Percentiles rank a stretch among this genome's conserved stretches.
These are phyloP conservation scores for Musca vetustissima DNA, from an alignment of 1,140 invertebrate species.

Conservation along the genomic window DNA sequence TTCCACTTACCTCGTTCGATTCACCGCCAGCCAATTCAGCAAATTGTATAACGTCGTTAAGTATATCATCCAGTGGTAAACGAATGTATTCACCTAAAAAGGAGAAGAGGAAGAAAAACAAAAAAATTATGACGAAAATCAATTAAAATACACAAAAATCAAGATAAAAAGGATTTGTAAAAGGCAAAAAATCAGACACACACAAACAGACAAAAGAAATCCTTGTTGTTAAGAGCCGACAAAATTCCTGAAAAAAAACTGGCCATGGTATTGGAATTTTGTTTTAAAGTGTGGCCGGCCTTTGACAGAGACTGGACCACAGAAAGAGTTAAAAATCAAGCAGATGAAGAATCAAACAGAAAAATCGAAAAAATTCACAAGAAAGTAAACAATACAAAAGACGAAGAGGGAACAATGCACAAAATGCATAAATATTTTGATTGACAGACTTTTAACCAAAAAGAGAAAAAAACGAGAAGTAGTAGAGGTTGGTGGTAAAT, in stretches of 20 bases:
- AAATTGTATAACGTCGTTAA: conserved; percentile 53
- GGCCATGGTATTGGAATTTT: not conserved
- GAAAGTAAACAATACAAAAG: not conserved
- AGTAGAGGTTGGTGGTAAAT: no score
- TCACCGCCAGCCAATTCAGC: conserved; percentile 40
- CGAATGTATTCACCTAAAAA: conserved; percentile 53
- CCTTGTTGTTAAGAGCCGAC: not conserved
- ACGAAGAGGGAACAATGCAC: not conserved
- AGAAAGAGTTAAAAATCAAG: conserved; percentile 6
- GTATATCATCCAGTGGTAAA: conserved; percentile 51
- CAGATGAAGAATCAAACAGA: not conserved
- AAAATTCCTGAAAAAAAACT: conserved; percentile 7
- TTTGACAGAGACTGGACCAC: not conserved
- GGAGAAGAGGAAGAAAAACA: not conserved
- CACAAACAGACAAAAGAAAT: no score
- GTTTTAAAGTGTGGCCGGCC: conserved; percentile 3
- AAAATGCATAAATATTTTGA: conserved; percentile 31
- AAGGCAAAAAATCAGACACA: not conserved
- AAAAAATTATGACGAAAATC: not conserved
- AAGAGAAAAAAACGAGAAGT: not conserved
- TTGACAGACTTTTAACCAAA: conserved; percentile 20
- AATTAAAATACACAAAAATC: not conserved
- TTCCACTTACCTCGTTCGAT: conserved; percentile 43
- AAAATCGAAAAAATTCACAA: not conserved
- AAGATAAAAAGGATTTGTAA: not conserved